Percentiles rank a stretch among this genome's conserved stretches.
These are phyloP conservation scores for Tenthredo scrophulariae DNA, from an alignment of 2,888 invertebrate genomes.

Conservation along the genomic window DNA sequence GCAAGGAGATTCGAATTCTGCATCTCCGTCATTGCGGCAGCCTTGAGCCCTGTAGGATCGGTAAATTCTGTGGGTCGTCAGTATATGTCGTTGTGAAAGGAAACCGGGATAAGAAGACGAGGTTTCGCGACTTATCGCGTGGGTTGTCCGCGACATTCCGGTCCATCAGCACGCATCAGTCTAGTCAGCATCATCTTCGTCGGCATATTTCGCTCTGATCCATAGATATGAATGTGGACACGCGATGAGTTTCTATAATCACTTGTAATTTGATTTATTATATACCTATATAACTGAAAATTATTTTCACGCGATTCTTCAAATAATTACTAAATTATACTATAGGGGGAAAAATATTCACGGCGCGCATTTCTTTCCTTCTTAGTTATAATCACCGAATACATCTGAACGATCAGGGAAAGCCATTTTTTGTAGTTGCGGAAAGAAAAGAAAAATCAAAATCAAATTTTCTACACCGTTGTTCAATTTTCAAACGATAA, in stretches of 20 bases:
- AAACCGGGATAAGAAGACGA: constrained; percentile 14
- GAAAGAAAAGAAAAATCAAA: background rate
- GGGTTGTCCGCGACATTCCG: constrained; percentile 46
- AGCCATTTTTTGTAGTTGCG: background rate
- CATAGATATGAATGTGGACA: background rate
- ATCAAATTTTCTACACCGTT: background rate
- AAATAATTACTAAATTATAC: background rate
- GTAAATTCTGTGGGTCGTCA: background rate
- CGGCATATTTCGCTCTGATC: constrained; percentile 19
- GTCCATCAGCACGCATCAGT: constrained; percentile 45
- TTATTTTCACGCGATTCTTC: constrained; percentile 11
- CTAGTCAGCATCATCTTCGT: constrained; percentile 46
- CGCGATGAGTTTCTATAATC: background rate
- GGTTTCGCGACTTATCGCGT: constrained; percentile 45
- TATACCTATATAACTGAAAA: background rate
- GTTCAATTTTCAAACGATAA: background rate
- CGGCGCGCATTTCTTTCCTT: background rate
- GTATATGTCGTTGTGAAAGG: constrained; percentile 2
- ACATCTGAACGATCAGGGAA: background rate
- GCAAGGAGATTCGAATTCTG: background rate
- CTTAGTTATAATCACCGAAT: background rate
- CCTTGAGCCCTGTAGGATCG: background rate
- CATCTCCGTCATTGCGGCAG: background rate
- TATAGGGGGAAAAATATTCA: background rate
- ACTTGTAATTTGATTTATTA: background rate